phyloP scores from a whole-genome alignment of 2,113 vertebrate species.

The Coreoperca whiteheadi region DNA sequence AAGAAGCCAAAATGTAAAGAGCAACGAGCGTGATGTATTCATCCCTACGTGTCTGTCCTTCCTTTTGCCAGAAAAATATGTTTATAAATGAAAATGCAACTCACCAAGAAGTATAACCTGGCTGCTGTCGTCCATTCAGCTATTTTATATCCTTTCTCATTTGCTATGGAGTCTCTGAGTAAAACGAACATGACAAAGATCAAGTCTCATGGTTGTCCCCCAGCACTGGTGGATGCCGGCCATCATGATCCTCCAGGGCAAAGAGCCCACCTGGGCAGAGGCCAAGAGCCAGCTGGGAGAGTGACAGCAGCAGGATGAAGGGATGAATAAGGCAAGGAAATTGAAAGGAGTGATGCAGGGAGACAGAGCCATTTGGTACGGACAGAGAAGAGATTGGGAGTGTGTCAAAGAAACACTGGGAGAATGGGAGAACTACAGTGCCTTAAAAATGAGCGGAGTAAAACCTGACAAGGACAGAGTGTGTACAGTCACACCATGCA shows the following conservation, averaged over 20 bases:
- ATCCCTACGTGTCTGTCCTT: constrained; percentile 25
- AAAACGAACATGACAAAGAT: constrained; percentile 88
- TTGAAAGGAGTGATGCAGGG: constrained; percentile 25
- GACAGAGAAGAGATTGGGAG: constrained; percentile 51
- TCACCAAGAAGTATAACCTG: neutral
- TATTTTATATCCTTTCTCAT: constrained; percentile 8
- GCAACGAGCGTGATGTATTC: neutral
- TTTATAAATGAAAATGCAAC: constrained; percentile 4
- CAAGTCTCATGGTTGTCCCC: constrained; percentile 85
- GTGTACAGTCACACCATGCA: constrained; percentile 19
- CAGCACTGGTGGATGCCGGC: constrained; percentile 87
- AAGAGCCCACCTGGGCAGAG: constrained; percentile 88
- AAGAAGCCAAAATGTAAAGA: constrained; percentile 63
- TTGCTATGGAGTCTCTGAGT: constrained; percentile 86
- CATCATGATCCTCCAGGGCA: constrained; percentile 87
- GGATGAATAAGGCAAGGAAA: constrained; percentile 47
- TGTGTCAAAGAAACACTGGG: constrained; percentile 36
- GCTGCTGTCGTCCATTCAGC: neutral
- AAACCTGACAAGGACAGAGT: constrained; percentile 41
- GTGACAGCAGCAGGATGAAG: constrained; percentile 51
- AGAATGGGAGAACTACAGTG: constrained; percentile 13
- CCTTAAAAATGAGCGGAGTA: constrained; percentile 15
- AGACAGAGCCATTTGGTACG: constrained; percentile 49
- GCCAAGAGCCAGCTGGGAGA: constrained; percentile 89
- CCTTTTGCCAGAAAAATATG: constrained; percentile 1